Evolutionary conservation across 2,113 vertebrate species (phyloP).

Genomic region (Hucho hucho): DNA sequence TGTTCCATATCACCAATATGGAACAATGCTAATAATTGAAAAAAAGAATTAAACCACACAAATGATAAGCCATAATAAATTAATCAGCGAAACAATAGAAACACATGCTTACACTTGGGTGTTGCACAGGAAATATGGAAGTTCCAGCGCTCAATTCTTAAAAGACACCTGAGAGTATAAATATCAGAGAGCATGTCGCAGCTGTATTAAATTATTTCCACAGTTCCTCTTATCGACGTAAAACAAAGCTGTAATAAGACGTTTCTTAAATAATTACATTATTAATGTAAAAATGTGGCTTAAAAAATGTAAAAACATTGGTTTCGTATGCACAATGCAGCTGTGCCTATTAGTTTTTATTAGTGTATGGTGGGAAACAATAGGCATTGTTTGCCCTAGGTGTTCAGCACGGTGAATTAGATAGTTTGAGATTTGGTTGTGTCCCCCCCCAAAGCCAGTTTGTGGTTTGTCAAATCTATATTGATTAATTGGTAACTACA

Average conservation of each 20-base stretch:
- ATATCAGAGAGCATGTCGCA: slow-evolving; percentile 70
- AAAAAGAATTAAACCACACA: slow-evolving; percentile 72
- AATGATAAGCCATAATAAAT: slow-evolving; percentile 76
- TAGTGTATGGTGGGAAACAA: slow-evolving; percentile 61
- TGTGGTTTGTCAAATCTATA: slow-evolving; percentile 48
- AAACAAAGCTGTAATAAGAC: slow-evolving; percentile 64
- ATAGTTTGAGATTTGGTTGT: slow-evolving; percentile 27
- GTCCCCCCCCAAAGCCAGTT: slow-evolving; percentile 43
- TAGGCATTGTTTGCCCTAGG: slow-evolving; percentile 53
- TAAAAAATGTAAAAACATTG: slow-evolving; percentile 55
- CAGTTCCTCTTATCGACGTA: slow-evolving; percentile 46
- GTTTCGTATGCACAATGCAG: slow-evolving; percentile 59
- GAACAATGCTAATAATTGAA: too few relatives aligned
- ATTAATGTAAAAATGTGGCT: slow-evolving; percentile 60
- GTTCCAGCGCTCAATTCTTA: slow-evolving; percentile 59
- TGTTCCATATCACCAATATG: slow-evolving; percentile 65
- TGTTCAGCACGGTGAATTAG: slow-evolving; percentile 20
- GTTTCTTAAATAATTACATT: slow-evolving; percentile 1
- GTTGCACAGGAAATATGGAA: slow-evolving; percentile 65
- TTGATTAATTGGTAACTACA: not conserved
- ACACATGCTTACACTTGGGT: slow-evolving; percentile 65
- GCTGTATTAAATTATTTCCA: slow-evolving; percentile 61
- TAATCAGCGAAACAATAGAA: slow-evolving; percentile 66
- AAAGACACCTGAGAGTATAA: slow-evolving; percentile 76
- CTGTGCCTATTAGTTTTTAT: slow-evolving; percentile 65